Evolutionary conservation across 2,888 invertebrate species (phyloP).

Genomic region (Eupithecia centaureata): DNA sequence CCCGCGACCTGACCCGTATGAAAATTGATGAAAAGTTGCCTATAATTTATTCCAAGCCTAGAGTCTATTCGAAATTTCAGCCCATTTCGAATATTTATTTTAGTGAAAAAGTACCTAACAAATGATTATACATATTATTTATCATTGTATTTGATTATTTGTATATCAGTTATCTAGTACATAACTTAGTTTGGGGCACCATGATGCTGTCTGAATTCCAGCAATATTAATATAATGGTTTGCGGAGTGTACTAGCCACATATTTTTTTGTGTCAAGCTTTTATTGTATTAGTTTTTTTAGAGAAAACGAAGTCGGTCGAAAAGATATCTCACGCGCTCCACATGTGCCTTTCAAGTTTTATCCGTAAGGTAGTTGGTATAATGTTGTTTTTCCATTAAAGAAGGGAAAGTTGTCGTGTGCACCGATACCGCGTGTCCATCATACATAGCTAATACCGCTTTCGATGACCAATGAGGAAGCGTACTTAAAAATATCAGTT

Average conservation of each 20-base stretch:
- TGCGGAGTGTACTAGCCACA: background rate
- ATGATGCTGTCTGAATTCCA: background rate
- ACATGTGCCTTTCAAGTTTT: slow-evolving; percentile 63
- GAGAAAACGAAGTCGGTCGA: slow-evolving; percentile 19
- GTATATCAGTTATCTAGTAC: too few relatives aligned
- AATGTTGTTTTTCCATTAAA: slow-evolving; percentile 78
- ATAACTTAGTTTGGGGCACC: too few relatives aligned
- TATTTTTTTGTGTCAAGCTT: background rate
- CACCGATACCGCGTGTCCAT: slow-evolving; percentile 67
- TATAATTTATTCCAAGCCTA: too few relatives aligned
- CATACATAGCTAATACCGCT: slow-evolving; percentile 77
- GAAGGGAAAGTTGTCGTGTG: slow-evolving; percentile 78
- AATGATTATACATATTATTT: too few relatives aligned
- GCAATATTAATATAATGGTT: background rate
- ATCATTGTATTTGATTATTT: too few relatives aligned
- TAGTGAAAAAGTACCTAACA: too few relatives aligned
- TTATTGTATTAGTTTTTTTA: background rate
- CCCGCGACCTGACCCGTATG: too few relatives aligned
- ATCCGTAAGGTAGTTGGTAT: slow-evolving; percentile 65
- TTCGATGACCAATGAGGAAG: slow-evolving; percentile 76
- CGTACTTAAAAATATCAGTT: slow-evolving; percentile 52
- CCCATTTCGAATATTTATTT: too few relatives aligned
- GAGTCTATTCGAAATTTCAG: too few relatives aligned
- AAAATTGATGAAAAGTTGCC: too few relatives aligned
- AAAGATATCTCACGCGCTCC: slow-evolving; percentile 56